Evolutionary conservation across 2,113 vertebrate genomes (phyloP).

Genomic region (Pluvianellus socialis): DNA sequence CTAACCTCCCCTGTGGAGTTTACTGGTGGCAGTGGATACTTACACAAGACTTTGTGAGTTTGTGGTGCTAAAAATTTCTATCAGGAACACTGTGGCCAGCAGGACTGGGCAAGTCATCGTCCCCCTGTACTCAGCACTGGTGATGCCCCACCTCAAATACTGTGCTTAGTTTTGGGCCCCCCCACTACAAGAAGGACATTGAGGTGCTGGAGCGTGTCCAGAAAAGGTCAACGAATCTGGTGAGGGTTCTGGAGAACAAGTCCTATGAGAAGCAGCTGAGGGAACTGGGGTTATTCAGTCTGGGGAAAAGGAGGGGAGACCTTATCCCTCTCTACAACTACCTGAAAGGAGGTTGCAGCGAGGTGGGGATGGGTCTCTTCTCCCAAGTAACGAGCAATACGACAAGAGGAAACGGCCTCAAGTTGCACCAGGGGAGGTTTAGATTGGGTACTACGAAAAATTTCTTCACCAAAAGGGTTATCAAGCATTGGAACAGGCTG

Average conservation of each 20-base stretch:
- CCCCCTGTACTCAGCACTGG: background rate
- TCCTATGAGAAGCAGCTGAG: background rate
- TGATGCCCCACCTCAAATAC: background rate
- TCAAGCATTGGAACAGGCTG: background rate
- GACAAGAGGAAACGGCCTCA: background rate
- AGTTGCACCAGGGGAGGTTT: background rate
- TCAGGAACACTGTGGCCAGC: background rate
- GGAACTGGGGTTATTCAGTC: background rate
- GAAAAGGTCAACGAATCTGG: background rate
- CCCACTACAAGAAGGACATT: background rate
- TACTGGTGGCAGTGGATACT: background rate
- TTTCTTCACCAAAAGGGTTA: background rate
- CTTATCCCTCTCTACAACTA: background rate
- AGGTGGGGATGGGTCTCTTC: background rate
- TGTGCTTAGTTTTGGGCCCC: background rate
- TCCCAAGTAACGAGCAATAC: background rate
- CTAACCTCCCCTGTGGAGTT: background rate
- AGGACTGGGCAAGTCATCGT: background rate
- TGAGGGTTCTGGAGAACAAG: background rate
- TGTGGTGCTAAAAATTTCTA: background rate
- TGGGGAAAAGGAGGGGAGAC: background rate
- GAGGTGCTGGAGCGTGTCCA: background rate
- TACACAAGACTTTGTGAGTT: background rate
- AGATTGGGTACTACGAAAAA: background rate
- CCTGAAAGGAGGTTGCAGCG: background rate